Conservation (phyloP, 2,797 vertebrate genomes). For the Falco peregrinus region DNA sequence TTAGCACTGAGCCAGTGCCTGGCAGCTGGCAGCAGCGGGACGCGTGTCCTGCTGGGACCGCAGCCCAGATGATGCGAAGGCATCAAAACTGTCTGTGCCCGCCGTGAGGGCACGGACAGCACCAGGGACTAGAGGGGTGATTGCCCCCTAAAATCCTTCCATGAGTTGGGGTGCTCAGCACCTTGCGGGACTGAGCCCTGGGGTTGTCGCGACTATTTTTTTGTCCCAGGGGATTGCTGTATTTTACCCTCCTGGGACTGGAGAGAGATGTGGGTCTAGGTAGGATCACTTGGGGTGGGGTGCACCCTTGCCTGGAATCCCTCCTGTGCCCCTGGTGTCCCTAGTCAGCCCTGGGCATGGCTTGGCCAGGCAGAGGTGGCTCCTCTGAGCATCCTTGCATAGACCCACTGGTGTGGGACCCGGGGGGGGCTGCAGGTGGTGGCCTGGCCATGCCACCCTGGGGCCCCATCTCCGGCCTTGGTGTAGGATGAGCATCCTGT, state of each 20-base stretch:
- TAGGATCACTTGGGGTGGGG: not conserved
- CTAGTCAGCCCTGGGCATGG: not conserved
- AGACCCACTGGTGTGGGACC: not conserved
- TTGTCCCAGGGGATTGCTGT: not conserved
- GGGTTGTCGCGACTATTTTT: not conserved
- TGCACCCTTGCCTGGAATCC: not conserved
- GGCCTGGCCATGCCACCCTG: not conserved
- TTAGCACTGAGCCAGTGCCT: not conserved
- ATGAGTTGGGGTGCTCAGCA: not conserved
- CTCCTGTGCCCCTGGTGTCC: not conserved
- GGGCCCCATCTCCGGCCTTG: fast-evolving
- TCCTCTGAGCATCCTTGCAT: not conserved
- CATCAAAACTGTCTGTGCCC: fast-evolving
- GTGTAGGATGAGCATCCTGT: not conserved
- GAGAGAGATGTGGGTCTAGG: not conserved
- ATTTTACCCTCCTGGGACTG: not conserved
- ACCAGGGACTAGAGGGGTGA: fast-evolving
- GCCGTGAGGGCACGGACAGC: fast-evolving
- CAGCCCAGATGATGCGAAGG: not conserved
- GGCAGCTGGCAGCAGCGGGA: not conserved
- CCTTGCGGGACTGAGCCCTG: not conserved
- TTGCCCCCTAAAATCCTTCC: not conserved
- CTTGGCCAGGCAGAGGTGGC: not conserved
- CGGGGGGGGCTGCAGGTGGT: not conserved
- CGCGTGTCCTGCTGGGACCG: not conserved